Base-by-base conservation (phyloP, 2,888 invertebrate species). In the Actias luna region DNA sequence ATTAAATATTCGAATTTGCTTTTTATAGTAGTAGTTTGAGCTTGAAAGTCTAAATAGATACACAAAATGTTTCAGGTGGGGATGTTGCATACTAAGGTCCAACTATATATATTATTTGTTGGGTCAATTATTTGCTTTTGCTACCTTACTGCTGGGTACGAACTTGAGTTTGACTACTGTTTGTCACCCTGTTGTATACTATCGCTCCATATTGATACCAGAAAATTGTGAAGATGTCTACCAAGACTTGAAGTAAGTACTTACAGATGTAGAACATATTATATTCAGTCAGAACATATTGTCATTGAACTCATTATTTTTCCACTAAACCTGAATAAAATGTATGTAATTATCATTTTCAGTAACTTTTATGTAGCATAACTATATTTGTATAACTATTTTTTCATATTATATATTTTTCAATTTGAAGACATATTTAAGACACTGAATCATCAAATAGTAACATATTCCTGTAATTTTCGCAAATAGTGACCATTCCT, bases 201-300 rank as follows among this genome's bases (percentile, higher is more conserved):
- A 94, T 74, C 94, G 94, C 60, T 92, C 93, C 60, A 91, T 98
- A 70, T 92, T 97, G 39, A 80, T 98, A 71, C 98, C 98, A 1
- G 95, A 96, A 78, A 96, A 97, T 82, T 98, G 98, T 85, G 95
- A 95, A 67, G 96, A 96, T 85, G 96, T 97, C 0, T 98, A 97
- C 83, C 94, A 94, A 82, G 95, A 97, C 74, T 95, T 95, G 75
- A 93, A 95, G 96, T 96, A 90, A 93, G 95, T 93, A 55, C n/a
- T n/a, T 18, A 39, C 60, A 33, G 22, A 58, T 59, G 60, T 27
- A 63, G 57, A 27, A 12, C 39, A 58, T 59, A 22, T 46, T 46
- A n/a, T n/a, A n/a, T n/a, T n/a, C n/a, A n/a, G 10, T 14, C 22
- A 22, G 22, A 22, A 46, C 18, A 46, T 18, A 22, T 39, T 39